Percentiles rank a stretch among this genome's conserved stretches.
Evolutionary conservation across 2,888 invertebrate genomes (phyloP).

Genomic region (Rotaria macrura): DNA sequence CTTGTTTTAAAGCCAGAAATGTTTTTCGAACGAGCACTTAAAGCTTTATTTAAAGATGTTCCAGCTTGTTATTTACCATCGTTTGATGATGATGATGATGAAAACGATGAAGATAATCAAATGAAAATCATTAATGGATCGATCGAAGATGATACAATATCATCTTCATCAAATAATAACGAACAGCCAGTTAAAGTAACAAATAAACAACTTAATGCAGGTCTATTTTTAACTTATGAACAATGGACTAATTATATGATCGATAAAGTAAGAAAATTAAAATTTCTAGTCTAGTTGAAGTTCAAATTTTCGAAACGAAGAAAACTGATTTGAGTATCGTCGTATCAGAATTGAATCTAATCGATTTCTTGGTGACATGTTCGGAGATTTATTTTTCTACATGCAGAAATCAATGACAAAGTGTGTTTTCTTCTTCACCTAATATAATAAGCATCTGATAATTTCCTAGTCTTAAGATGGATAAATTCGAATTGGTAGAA

Average conservation of each 20-base stretch:
- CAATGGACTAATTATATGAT: constrained; percentile 14
- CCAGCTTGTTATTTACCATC: background rate
- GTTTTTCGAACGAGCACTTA: background rate
- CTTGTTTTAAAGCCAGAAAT: background rate
- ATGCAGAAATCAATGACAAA: no score
- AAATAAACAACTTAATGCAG: background rate
- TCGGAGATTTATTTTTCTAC: no score
- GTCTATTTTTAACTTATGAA: background rate
- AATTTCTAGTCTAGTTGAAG: no score
- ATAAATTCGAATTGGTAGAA: no score
- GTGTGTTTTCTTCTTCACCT: no score
- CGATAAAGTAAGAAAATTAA: background rate
- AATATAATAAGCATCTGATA: no score
- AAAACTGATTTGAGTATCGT: no score
- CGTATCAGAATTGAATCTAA: no score
- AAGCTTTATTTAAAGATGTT: background rate
- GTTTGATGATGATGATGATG: background rate
- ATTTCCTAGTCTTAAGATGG: no score
- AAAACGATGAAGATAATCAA: background rate
- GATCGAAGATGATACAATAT: background rate
- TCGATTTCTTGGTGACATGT: no score
- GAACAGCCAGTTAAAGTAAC: background rate
- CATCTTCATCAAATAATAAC: background rate
- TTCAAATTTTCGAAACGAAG: no score
- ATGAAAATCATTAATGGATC: background rate